Evolutionary conservation across 2,113 vertebrate genomes (phyloP), one percentile per base, ranked within the genome.

Genomic region (Gambusia holbrooki): DNA sequence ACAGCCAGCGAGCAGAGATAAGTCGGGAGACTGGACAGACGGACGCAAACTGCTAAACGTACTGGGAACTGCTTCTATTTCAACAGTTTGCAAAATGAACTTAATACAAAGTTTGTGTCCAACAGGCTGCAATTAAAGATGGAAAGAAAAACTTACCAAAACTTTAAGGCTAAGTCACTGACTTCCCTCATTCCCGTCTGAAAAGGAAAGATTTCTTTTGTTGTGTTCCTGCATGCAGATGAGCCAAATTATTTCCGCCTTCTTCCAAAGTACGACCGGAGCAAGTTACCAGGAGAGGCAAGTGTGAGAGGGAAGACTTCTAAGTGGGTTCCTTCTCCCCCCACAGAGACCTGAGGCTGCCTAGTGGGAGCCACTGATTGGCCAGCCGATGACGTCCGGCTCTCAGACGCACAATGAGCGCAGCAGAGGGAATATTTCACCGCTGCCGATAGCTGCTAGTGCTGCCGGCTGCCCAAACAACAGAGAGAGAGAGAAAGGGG

Each of bases 341-440:
- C 84, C 84, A 73, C 85, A 14, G 51, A 82, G 85, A 91, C 85
- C 88, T 65, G 29, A 74, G 79, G 83, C 89, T 89, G 87, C 89
- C 70, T 78, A 79, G 82, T 10, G 72, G 81, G 89, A 83, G 77
- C 84, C 86, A 75, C 62, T 87, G 88, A 92, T 91, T 89, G 89
- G 88, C 74, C 90, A 75, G 84, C 77, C 62, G 66, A 80, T 80
- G 81, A 91, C 35, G 22, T 87, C 71, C 79, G 58, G 79, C 89
- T 93, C 80, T 83, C 74, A 5, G 71, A 6, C 45, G 85, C 77
- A 94, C 92, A 94, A 92, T 92, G 87, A 91, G 76, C 87, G 68
- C 91, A 89, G 90, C 78, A 70, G 90, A 89, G 91, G 90, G 92
- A 83, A 93, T 92, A 92, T 94, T 93, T 93, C 88, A 93, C 88